A percentile compares a stretch with the other conserved stretches of the same genome.
phyloP scores from a whole-genome alignment of 1,140 invertebrate species.

The Akabosia matsudoensis region DNA sequence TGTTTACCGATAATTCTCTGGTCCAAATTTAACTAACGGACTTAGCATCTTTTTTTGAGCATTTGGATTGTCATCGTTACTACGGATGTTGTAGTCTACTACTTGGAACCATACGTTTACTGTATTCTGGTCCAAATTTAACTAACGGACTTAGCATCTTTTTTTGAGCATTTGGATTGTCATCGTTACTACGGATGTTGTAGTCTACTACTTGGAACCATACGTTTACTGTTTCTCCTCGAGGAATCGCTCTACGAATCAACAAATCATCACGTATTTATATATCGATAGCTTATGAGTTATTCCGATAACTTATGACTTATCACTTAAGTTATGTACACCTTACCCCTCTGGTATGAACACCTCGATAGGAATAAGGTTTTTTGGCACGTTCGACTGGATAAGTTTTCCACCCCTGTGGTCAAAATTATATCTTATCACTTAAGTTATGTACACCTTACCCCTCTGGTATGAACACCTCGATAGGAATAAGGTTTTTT shows the following conservation, averaged over 20 bases:
- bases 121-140: constrained; percentile 5
- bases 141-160: constrained; percentile 3
- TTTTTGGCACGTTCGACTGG: not conserved
- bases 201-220: constrained; percentile 22
- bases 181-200: not conserved
- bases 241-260: constrained; percentile 3
- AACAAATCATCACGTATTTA: too few relatives aligned
- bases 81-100: constrained; percentile 13
- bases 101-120: constrained; percentile 2
- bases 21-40: constrained; percentile 12
- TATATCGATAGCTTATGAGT: too few relatives aligned
- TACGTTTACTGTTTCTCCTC: not conserved
- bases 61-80: not conserved
- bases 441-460: too few relatives aligned
- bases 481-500: not conserved
- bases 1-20: constrained; percentile 13
- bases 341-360: not conserved
- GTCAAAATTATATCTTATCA: too few relatives aligned
- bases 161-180: not conserved
- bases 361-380: constrained; percentile 2
- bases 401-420: not conserved
- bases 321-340: too few relatives aligned
- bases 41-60: not conserved
- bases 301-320: too few relatives aligned
- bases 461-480: constrained; percentile 9